A percentile compares a stretch with the other conserved stretches of the same genome.
phyloP scores from a whole-genome alignment of 2,888 invertebrate genomes.

The Leucania comma region DNA sequence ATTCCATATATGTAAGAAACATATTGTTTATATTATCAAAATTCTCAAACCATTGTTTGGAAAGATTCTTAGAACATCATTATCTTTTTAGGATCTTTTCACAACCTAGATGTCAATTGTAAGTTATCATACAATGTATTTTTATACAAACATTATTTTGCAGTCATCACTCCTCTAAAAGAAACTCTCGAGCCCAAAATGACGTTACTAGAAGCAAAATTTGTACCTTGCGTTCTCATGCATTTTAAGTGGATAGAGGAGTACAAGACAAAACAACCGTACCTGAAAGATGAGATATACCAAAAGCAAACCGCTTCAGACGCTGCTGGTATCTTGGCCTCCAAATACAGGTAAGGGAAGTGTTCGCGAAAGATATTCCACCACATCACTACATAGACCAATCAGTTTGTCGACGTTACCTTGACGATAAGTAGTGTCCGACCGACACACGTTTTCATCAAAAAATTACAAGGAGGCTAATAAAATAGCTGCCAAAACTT shows the following conservation, averaged over 20 bases:
- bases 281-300: constrained; percentile 91
- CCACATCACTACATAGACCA: background rate
- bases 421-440: too few species aligned
- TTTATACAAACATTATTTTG: constrained; percentile 26
- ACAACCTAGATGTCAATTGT: background rate
- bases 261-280: constrained; percentile 75
- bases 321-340: constrained; percentile 93
- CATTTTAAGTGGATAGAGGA: constrained; percentile 92
- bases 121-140: background rate
- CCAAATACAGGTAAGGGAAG: constrained; percentile 91
- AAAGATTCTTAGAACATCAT: too few species aligned
- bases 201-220: constrained; percentile 93
- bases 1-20: constrained; percentile 95
- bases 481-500: too few species aligned
- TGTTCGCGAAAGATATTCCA: background rate
- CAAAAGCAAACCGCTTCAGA: constrained; percentile 92
- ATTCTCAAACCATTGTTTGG: background rate
- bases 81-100: background rate
- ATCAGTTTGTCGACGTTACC: too few species aligned
- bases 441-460: too few species aligned
- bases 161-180: constrained; percentile 97
- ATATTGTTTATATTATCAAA: background rate
- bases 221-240: constrained; percentile 95
- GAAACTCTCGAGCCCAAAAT: constrained; percentile 91
- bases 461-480: too few species aligned